Percentiles rank a stretch among this genome's conserved stretches.
Evolutionary conservation across 2,797 vertebrate species (phyloP).

Genomic region (Mus caroli): DNA sequence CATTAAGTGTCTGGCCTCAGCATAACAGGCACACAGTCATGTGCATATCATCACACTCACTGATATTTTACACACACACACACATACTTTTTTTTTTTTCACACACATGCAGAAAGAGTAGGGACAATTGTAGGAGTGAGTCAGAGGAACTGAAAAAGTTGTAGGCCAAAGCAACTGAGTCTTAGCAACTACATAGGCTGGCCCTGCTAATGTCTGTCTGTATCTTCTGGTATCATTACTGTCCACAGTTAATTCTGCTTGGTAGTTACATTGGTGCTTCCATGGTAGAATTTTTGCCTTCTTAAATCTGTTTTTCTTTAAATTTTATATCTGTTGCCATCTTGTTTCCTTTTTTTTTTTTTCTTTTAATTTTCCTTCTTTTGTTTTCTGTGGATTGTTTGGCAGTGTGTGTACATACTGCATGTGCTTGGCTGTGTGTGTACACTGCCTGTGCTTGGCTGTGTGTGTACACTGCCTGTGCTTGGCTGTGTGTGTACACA

Average conservation of each 20-base stretch:
- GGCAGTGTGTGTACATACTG: not conserved
- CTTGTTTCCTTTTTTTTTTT: not conserved
- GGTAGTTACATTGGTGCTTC: not conserved
- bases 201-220: not conserved
- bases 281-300: not conserved
- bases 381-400: not conserved
- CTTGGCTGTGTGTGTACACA: not conserved
- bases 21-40: not conserved
- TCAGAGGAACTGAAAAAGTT: not conserved
- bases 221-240: not conserved
- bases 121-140: not conserved
- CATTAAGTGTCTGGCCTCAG: not conserved
- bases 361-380: not conserved
- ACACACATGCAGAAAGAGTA: not conserved
- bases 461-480: not conserved
- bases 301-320: not conserved
- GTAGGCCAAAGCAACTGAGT: not conserved
- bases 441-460: not conserved
- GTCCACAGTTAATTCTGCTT: not conserved
- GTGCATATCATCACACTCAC: not conserved
- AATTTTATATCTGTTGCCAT: not conserved
- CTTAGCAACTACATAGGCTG: not conserved
- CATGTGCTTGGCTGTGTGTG: not conserved
- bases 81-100: too few species aligned
- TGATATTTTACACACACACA: not conserved